These are phyloP conservation scores for Drosophila neoperkinsi DNA, from an alignment of 2,888 invertebrate genomes.

Conservation along the genomic window DNA sequence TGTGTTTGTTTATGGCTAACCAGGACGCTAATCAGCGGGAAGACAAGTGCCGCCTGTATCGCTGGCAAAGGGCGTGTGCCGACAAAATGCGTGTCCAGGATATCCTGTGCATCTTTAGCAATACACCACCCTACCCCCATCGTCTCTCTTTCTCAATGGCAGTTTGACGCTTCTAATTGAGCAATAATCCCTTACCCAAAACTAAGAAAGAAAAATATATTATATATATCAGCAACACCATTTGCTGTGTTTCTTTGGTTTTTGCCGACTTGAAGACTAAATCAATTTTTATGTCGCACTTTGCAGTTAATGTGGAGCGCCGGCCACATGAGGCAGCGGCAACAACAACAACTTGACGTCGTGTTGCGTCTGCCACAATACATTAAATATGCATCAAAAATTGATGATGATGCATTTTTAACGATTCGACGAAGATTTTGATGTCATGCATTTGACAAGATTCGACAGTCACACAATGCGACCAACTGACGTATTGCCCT, in stretches of 20 bases:
- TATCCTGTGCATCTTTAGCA: slow-evolving; percentile 39
- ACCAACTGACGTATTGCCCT: slow-evolving; percentile 54
- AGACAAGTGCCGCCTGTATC: neutral
- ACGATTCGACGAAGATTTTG: slow-evolving; percentile 74
- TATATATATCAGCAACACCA: slow-evolving; percentile 32
- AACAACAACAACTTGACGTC: neutral
- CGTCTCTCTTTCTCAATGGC: neutral
- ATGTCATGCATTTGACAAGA: slow-evolving; percentile 75
- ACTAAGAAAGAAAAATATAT: slow-evolving; percentile 4
- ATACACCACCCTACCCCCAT: neutral
- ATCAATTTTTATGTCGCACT: slow-evolving; percentile 79
- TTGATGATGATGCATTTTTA: slow-evolving; percentile 81
- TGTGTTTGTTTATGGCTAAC: slow-evolving; percentile 40
- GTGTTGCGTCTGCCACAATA: slow-evolving; percentile 48
- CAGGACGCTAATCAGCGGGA: slow-evolving; percentile 46
- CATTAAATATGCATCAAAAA: slow-evolving; percentile 80
- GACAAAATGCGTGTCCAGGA: slow-evolving; percentile 39
- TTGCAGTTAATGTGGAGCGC: slow-evolving; percentile 67
- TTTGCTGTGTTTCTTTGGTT: slow-evolving; percentile 51
- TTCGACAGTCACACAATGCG: slow-evolving; percentile 51
- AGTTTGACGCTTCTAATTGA: slow-evolving; percentile 62
- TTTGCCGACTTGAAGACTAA: slow-evolving; percentile 61
- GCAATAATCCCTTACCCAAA: slow-evolving; percentile 48
- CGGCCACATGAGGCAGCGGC: slow-evolving; percentile 20
- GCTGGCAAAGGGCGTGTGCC: slow-evolving; percentile 37